Conservation (phyloP, 2,888 invertebrate genomes). For the Napeogenes sylphis region DNA sequence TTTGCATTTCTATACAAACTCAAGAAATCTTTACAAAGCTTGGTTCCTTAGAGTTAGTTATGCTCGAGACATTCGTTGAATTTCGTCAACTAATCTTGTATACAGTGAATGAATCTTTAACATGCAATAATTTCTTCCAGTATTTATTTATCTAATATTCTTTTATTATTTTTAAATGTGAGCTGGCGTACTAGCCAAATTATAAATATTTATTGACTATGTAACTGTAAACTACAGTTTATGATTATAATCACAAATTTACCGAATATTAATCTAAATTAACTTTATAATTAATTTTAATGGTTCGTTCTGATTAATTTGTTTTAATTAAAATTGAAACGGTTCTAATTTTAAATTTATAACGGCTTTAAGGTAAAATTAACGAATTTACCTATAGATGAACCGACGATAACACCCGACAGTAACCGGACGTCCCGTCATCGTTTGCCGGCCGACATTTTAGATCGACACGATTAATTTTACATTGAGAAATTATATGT, state of each 20-base stretch:
- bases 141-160: too few relatives aligned
- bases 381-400: conserved; percentile 43
- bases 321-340: too few relatives aligned
- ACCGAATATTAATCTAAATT: too few relatives aligned
- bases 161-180: too few relatives aligned
- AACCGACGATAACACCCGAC: conserved; percentile 33
- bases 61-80: conserved; percentile 6
- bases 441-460: conserved; percentile 46
- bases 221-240: too few relatives aligned
- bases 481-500: conserved; percentile 13
- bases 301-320: too few relatives aligned
- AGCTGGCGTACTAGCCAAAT: too few relatives aligned
- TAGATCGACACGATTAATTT: conserved; percentile 38
- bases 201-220: too few relatives aligned
- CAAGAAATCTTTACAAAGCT: neutral
- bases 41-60: neutral
- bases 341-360: too few relatives aligned
- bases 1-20: conserved; percentile 23
- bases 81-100: conserved; percentile 10
- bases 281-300: too few relatives aligned
- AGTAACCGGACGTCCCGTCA: conserved; percentile 45
- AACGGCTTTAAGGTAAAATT: conserved; percentile 35
- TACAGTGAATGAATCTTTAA: conserved; percentile 16
- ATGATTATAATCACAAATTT: too few relatives aligned
- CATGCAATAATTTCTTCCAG: too few relatives aligned